phyloP scores from a whole-genome alignment of 2,113 vertebrate species.

The Euleptes europaea region DNA sequence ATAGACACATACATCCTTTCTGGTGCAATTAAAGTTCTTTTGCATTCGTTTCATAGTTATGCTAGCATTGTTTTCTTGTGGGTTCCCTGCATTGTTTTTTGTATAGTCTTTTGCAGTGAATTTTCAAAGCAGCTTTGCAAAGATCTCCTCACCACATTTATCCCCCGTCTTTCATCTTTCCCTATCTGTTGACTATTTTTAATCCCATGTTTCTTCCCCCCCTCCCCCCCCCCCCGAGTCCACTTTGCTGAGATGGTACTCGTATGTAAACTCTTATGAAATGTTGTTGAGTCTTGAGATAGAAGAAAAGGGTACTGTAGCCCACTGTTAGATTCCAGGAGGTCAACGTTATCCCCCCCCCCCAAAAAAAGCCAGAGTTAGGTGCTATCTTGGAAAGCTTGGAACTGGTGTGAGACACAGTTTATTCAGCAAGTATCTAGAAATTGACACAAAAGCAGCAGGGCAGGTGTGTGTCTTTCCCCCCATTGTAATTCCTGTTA shows the following conservation, averaged over 20 bases:
- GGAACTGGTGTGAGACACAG: background rate
- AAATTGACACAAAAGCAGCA: background rate
- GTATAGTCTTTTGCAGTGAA: background rate
- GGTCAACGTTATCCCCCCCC: too few species aligned
- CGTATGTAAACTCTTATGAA: background rate
- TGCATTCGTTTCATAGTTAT: background rate
- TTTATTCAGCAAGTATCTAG: background rate
- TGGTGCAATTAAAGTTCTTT: background rate
- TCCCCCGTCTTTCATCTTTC: background rate
- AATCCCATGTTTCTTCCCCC: background rate
- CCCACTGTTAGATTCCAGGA: background rate
- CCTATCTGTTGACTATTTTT: background rate
- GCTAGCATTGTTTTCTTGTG: background rate
- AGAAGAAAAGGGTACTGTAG: background rate
- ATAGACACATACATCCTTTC: background rate
- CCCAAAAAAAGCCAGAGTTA: too few species aligned
- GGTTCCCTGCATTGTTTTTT: background rate
- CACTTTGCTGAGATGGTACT: background rate
- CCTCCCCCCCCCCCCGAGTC: background rate
- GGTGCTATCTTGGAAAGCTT: background rate
- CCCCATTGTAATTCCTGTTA: too few species aligned
- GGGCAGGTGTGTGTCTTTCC: background rate
- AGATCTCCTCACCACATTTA: background rate
- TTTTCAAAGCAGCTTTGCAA: background rate
- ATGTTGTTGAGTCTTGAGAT: background rate